Evolutionary conservation across 2,797 vertebrate species (phyloP).

Genomic region (Pelobates cultripes): DNA sequence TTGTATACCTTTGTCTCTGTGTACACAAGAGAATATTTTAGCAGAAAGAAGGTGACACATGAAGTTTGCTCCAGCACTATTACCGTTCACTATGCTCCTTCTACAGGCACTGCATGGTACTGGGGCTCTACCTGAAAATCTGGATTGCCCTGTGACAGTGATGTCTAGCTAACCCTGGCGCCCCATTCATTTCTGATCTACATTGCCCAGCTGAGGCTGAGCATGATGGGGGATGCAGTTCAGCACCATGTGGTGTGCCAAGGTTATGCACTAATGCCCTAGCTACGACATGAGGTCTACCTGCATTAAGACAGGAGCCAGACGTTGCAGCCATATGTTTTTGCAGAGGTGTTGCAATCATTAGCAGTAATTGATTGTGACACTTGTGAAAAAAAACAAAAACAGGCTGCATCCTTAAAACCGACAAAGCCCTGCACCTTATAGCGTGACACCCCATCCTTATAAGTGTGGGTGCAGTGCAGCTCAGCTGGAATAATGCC

Average conservation of each 20-base stretch:
- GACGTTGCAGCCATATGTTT: neutral
- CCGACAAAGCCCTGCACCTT: too few species aligned
- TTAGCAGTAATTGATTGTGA: neutral
- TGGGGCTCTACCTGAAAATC: conserved; percentile 35
- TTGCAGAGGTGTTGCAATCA: neutral
- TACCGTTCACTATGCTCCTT: conserved; percentile 57
- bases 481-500: neutral
- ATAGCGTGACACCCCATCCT: too few species aligned
- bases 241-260: too few species aligned
- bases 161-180: too few species aligned
- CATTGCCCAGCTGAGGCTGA: too few species aligned
- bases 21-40: too few species aligned
- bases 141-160: neutral
- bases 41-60: neutral
- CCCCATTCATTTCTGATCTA: too few species aligned
- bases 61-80: neutral
- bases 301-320: neutral
- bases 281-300: neutral
- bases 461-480: neutral
- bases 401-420: neutral
- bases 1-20: too few species aligned
- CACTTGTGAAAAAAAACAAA: neutral
- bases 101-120: conserved; percentile 62
- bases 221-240: too few species aligned
- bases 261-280: neutral